phyloP scores from a whole-genome alignment of 2,113 vertebrate genomes.

The Pseudopodoces humilis region DNA sequence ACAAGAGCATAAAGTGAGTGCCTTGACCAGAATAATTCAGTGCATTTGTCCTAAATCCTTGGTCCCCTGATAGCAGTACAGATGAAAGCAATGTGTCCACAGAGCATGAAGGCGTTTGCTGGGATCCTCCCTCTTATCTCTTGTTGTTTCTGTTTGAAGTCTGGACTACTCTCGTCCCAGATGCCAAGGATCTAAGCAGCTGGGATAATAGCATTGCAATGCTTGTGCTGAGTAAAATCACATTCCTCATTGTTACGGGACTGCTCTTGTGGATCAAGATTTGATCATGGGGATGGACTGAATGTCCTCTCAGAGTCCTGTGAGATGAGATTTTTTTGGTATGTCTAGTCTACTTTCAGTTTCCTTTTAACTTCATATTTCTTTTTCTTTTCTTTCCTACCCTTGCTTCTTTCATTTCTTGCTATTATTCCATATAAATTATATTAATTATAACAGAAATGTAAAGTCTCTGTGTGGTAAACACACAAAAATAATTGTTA shows the following conservation, averaged over 20 bases:
- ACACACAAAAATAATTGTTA: neutral
- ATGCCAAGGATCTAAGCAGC: neutral
- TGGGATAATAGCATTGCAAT: neutral
- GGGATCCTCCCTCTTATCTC: neutral
- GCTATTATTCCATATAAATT: neutral
- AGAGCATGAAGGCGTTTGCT: neutral
- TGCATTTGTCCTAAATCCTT: constrained; percentile 13
- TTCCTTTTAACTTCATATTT: neutral
- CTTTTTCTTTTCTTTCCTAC: neutral
- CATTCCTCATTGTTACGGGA: neutral
- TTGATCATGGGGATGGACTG: neutral
- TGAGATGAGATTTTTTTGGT: neutral
- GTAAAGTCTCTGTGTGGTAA: neutral
- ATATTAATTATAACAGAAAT: neutral
- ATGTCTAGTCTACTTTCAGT: neutral
- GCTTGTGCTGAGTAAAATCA: neutral
- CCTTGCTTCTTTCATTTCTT: neutral
- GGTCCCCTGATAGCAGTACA: neutral
- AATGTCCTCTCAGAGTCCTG: neutral
- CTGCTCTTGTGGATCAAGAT: neutral
- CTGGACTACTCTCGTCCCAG: neutral
- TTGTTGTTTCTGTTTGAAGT: neutral
- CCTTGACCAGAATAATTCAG: neutral
- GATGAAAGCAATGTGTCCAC: neutral
- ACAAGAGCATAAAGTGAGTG: neutral